Evolutionary conservation across 2,888 invertebrate species (phyloP).

Genomic region (Helobdella robusta): DNA sequence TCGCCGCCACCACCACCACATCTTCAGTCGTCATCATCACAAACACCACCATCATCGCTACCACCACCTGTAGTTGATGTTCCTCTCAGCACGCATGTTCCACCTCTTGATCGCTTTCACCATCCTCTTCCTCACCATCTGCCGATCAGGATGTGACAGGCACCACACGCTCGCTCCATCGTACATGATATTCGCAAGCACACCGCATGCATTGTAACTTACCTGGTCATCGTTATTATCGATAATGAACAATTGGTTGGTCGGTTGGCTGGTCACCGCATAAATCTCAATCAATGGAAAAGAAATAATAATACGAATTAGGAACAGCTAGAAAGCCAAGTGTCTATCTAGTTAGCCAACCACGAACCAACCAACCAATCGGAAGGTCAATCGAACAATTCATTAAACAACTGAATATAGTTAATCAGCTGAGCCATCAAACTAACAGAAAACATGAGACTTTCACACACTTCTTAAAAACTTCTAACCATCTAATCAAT

Average conservation of each 20-base stretch:
- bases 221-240: slow-evolving; percentile 62
- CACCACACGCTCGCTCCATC: slow-evolving; percentile 79
- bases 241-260: not conserved
- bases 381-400: no score
- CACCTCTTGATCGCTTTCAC: slow-evolving; percentile 74
- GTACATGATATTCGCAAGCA: slow-evolving; percentile 85
- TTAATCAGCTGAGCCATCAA: no score
- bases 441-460: no score
- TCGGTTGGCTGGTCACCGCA: not conserved
- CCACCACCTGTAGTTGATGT: slow-evolving; percentile 74
- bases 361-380: no score
- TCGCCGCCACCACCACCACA: not conserved
- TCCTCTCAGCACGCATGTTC: slow-evolving; percentile 75
- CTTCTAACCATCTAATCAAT: no score
- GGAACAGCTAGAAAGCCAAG: no score
- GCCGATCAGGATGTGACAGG: slow-evolving; percentile 51
- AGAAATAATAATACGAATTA: not conserved
- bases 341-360: no score
- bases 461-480: no score
- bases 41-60: not conserved
- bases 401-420: no score
- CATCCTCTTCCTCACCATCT: slow-evolving; percentile 65
- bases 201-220: slow-evolving; percentile 89
- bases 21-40: not conserved
- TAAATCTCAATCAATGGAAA: not conserved